Base-by-base conservation (phyloP, 2,797 vertebrate genomes). In the Sebastolobus altivelis region DNA sequence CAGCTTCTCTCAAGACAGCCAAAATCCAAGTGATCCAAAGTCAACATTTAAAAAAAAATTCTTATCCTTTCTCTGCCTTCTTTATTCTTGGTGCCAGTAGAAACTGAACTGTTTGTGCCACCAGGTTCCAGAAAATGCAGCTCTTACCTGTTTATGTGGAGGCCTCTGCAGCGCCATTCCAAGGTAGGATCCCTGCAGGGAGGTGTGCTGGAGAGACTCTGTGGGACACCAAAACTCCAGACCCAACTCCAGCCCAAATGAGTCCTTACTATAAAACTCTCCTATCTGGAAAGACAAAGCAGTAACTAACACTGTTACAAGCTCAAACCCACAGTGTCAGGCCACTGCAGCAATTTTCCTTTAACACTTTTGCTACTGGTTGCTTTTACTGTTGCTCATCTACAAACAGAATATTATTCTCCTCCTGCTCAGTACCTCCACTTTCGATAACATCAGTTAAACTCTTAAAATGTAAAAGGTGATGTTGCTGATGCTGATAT, bases 201-300 rank as follows among this genome's bases (percentile, higher is more conserved):
- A 96, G 0, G 95, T 97, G 92, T 99, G 98, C 33, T 99, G 99
- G 69, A 99, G 94, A 54, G 98, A 97, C 84, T 99, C 98, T 0
- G 98, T 96, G 0, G 98, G 98, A 92, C 98, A 99, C 98, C 98
- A 99, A 88, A 98, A 99, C 79, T 99, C 99, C 38, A 98, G 93
- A n/a, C 95, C 97, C 84, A 99, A 95, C 79, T 99, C 98, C 85
- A 99, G 81, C 18, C 96, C 96, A 89, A 98, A 99, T 1, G 96
- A 90, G 74, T 99, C 98, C 73, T 97, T 98, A 84, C 92, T 96
- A 69, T 99, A 99, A 75, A 99, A 95, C 79, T 99, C 97, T 43
- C 97, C 97, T 1, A 99, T 97, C 98, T 99, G 82, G 25, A 76
- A 67, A 84, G 3, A 83, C 46, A 40, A 81, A 78, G 33, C 55